Conservation (phyloP, 2,113 vertebrate species). For the Aspidoscelis tigris region DNA sequence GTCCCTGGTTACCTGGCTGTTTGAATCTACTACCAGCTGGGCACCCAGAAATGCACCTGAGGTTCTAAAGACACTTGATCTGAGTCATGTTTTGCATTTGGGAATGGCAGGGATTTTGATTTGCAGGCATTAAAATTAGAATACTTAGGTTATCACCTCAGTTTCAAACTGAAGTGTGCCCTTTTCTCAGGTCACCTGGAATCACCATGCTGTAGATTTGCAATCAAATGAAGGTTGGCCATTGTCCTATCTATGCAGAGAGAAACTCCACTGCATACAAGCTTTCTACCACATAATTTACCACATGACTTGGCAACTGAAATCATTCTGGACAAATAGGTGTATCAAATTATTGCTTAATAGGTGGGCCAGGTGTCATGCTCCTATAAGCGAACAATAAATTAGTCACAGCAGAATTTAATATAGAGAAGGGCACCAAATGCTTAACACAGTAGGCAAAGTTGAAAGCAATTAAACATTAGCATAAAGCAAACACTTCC, state of each 20-base stretch:
- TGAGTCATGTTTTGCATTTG: background rate
- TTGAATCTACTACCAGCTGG: too few species aligned
- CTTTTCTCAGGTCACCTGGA: background rate
- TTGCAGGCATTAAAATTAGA: background rate
- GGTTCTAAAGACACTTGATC: background rate
- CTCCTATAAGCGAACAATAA: constrained; percentile 20
- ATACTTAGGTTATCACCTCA: background rate
- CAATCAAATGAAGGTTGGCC: background rate
- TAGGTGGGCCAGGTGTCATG: background rate
- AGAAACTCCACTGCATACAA: constrained; percentile 5
- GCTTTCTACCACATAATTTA: constrained; percentile 21
- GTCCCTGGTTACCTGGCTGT: too few species aligned
- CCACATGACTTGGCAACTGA: constrained; percentile 28
- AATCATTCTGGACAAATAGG: constrained; percentile 13
- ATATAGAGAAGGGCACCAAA: background rate
- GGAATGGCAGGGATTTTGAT: background rate
- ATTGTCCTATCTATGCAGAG: background rate
- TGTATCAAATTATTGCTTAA: constrained; percentile 18
- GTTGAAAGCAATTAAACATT: constrained; percentile 9
- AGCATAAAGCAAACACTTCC: constrained; percentile 15
- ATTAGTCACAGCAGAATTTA: constrained; percentile 32
- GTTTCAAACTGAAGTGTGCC: constrained; percentile 1
- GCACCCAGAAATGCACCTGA: too few species aligned
- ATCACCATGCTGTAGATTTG: background rate
- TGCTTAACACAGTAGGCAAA: constrained; percentile 14